Evolutionary conservation across 2,888 invertebrate genomes (phyloP), one percentile per base, ranked within the genome.

Genomic region (Meganola albula): DNA sequence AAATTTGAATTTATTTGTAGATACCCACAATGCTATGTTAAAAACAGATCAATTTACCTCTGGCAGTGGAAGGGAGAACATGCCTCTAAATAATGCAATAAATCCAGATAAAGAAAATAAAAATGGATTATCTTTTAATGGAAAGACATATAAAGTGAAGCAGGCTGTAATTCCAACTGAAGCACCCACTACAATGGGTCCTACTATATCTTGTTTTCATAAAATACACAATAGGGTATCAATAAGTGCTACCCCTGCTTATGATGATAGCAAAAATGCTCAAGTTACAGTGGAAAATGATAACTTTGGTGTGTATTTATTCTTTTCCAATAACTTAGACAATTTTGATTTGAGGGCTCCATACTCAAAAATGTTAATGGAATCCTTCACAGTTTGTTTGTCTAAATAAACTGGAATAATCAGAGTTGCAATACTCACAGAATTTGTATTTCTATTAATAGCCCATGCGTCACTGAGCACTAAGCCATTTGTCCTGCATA

Each of bases 281-380:
- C 77, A 85, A 37, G 40, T 69, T 8, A 52, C 69, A 44, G 76
- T 78, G 4, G 84, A 80, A 37, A 79, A 69, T 66, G 71, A 76
- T 35, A 67, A 59, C 35, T 71, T 65, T 59, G 77, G 84, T 82
- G 58, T 35, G 74, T 61, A 42, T 34, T n/a, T 10, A 10, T 16
- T 31, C 9, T 25, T 20, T 21, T 32, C 22, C 24, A 13, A 26
- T 21, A 31, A 21, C n/a, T n/a, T n/a, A n/a, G n/a, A n/a, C n/a
- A n/a, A n/a, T n/a, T n/a, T n/a, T n/a, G n/a, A n/a, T n/a, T n/a
- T n/a, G n/a, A n/a, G n/a, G n/a, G n/a, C n/a, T n/a, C n/a, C n/a
- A n/a, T n/a, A n/a, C n/a, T n/a, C n/a, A n/a, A n/a, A n/a, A n/a
- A n/a, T n/a, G n/a, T n/a, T n/a, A n/a, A n/a, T n/a, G n/a, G n/a